phyloP scores from a whole-genome alignment of 2,113 vertebrate genomes.

The Alosa alosa region DNA sequence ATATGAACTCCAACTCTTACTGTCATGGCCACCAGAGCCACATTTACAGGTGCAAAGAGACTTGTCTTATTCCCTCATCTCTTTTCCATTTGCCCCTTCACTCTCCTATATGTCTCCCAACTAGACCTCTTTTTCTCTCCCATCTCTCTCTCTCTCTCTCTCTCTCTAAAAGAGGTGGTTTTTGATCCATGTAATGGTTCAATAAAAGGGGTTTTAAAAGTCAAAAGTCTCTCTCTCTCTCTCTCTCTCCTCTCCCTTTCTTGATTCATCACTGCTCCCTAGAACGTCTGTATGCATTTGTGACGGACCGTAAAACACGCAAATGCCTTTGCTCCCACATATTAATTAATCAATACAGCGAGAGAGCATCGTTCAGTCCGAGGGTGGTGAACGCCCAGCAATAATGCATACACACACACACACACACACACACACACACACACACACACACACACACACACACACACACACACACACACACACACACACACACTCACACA shows the following conservation, averaged over 20 bases:
- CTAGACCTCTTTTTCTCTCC: conserved; percentile 27
- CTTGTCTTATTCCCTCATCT: neutral
- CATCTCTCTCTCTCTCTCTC: conserved; percentile 24
- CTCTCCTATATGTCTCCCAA: neutral
- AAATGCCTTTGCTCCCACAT: conserved; percentile 12
- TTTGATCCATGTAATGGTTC: no score
- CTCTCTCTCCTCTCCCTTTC: conserved; percentile 3
- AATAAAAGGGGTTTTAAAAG: no score
- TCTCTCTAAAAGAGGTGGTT: no score
- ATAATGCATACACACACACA: neutral
- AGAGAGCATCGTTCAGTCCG: neutral
- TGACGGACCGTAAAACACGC: conserved; percentile 24
- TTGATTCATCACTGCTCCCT: conserved; percentile 27
- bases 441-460: no score
- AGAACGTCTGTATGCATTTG: neutral
- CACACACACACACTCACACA: neutral
- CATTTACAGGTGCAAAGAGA: neutral
- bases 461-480: no score
- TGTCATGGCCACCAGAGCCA: neutral
- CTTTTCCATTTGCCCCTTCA: neutral
- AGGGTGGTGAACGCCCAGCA: neutral
- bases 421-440: no score
- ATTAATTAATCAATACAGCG: conserved; percentile 31
- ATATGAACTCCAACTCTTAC: conserved; percentile 11
- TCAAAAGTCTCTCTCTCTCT: neutral